Evolutionary conservation across 2,113 vertebrate species (phyloP), one percentile per base, ranked within the genome.

Genomic region (Podocnemis expansa): DNA sequence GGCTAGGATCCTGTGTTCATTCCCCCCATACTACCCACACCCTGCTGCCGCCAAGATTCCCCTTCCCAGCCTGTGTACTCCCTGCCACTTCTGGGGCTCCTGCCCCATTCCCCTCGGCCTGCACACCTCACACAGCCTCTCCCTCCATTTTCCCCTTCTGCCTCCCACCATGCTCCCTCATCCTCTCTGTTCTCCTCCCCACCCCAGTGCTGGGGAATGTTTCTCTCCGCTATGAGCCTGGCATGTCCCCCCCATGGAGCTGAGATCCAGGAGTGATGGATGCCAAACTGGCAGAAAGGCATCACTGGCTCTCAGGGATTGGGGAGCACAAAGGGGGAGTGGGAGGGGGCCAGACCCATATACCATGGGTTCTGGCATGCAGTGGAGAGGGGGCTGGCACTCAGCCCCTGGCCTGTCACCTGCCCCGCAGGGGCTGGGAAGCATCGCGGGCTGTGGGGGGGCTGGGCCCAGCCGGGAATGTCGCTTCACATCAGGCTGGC

Each of bases 401-500:
- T 24, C n/a, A 4, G 60, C 14, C 21, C 21, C 21, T 38, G n/a
- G 67, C 21, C 67, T 73, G 67, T 73, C 67, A 41, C 67, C 67
- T 12, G 67, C 52, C 84, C 80, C 67, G 60, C 79, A n/a, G 84
- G 90, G 84, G 41, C 70, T 82, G 70, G 84, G 82, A 82, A 82
- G 78, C 54, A 75, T 80, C 81, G 21, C 9, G 78, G 43, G 84
- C 75, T 38, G 78, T 27, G 56, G 67, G 81, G 67, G 41, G 67
- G 60, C 75, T 29, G 67, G 54, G 67, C 67, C 38, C 17, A 82
- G 90, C 55, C 52, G 70, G 67, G 79, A n/a, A 24, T 87, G 90
- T 91, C 90, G 56, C 80, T 85, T 87, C 84, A 17, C 80, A 87
- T 91, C 86, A 91, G 73, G 79, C 84, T 79, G 63, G 55, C 52